phyloP scores from a whole-genome alignment of 2,797 vertebrate species.

The Syngnathus acus region DNA sequence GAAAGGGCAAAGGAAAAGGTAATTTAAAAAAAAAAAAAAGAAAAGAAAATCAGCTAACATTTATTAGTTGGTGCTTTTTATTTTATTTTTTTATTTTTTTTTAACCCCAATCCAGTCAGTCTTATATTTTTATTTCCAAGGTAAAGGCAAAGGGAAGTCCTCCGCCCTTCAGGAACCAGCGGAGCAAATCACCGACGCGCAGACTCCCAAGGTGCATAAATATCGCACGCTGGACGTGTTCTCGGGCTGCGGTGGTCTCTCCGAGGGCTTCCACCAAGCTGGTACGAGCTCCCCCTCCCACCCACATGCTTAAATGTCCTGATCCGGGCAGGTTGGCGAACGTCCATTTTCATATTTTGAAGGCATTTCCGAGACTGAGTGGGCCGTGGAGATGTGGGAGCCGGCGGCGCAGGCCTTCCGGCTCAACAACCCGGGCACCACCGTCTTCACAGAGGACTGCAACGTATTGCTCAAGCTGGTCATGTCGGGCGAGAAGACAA shows the following conservation, averaged over 20 bases:
- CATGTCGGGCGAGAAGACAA: conserved; percentile 88
- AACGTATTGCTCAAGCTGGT: conserved; percentile 92
- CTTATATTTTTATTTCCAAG: conserved; percentile 46
- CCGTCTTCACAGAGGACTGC: conserved; percentile 95
- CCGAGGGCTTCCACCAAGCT: conserved; percentile 96
- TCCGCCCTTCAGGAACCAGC: conserved; percentile 54
- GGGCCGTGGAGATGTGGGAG: conserved; percentile 99
- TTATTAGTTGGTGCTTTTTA: no score
- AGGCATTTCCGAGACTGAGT: conserved; percentile 84
- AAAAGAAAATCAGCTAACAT: neutral
- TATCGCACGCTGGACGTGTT: conserved; percentile 90
- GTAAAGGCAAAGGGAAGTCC: conserved; percentile 81
- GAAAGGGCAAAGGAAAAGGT: conserved; percentile 97
- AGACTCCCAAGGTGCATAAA: conserved; percentile 65
- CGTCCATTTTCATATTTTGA: neutral
- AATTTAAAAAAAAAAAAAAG: neutral
- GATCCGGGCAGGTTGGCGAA: neutral
- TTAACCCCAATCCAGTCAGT: no score
- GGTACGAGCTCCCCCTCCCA: conserved; percentile 55
- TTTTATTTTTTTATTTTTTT: no score
- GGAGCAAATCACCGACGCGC: conserved; percentile 53
- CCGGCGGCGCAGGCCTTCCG: conserved; percentile 93
- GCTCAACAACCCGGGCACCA: conserved; percentile 87
- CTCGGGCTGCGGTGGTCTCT: conserved; percentile 90
- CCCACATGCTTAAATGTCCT: neutral